phyloP scores from a whole-genome alignment of 1,140 invertebrate genomes.

The Lycorma delicatula region DNA sequence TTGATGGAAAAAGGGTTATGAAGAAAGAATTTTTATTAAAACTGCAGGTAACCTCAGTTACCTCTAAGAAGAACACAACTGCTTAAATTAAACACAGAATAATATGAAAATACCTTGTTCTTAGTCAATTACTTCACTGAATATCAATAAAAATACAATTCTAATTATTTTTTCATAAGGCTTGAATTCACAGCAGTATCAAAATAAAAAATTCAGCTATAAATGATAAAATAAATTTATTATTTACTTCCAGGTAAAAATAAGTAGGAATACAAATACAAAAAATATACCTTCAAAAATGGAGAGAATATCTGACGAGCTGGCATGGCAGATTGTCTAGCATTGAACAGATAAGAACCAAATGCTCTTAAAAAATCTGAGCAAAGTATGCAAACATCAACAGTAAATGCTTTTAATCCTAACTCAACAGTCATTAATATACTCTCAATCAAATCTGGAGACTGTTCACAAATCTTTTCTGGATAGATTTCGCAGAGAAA shows the following conservation, averaged over 20 bases:
- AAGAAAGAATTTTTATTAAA: too few relatives aligned
- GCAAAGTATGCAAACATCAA: constrained; percentile 52
- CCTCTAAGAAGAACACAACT: too few relatives aligned
- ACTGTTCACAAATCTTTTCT: constrained; percentile 47
- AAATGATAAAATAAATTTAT: not conserved
- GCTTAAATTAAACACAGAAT: too few relatives aligned
- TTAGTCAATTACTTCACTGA: not conserved
- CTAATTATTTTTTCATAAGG: not conserved
- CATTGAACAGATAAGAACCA: constrained; percentile 39
- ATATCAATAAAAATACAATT: not conserved
- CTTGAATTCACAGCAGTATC: not conserved
- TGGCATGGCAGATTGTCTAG: constrained; percentile 35
- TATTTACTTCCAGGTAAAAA: too few relatives aligned
- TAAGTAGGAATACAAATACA: too few relatives aligned
- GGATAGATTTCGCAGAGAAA: constrained; percentile 59
- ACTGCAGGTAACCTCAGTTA: too few relatives aligned
- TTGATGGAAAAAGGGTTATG: too few relatives aligned
- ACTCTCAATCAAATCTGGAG: constrained; percentile 47
- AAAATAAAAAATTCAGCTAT: not conserved
- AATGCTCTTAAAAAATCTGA: constrained; percentile 55
- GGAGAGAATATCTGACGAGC: constrained; percentile 47
- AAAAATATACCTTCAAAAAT: constrained; percentile 53
- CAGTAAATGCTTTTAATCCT: constrained; percentile 55
- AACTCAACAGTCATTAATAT: constrained; percentile 56
- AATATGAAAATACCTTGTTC: not conserved